These are phyloP conservation scores for Phoenicopterus ruber DNA, from an alignment of 2,113 vertebrate genomes.

Conservation along the genomic window DNA sequence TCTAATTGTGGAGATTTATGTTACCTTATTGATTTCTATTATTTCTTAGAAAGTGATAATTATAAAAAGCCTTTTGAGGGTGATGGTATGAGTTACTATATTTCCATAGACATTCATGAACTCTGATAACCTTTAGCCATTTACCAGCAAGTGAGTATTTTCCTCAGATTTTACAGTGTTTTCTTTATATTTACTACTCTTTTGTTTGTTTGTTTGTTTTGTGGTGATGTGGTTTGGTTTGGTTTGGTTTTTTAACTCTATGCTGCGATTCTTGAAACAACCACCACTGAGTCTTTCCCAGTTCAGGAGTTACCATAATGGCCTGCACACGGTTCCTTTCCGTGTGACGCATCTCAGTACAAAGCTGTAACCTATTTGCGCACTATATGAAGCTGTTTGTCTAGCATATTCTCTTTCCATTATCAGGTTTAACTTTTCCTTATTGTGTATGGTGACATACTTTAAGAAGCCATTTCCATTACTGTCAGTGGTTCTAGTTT, in stretches of 20 bases:
- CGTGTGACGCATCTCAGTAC: neutral
- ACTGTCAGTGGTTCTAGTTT: neutral
- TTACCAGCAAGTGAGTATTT: neutral
- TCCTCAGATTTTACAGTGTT: neutral
- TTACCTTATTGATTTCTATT: neutral
- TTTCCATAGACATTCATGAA: neutral
- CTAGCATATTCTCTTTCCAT: neutral
- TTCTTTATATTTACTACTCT: neutral
- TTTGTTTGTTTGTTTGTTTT: neutral
- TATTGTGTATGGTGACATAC: neutral
- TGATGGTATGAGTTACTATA: neutral
- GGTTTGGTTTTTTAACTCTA: neutral
- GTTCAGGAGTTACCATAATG: neutral
- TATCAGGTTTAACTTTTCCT: neutral
- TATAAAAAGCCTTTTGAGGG: neutral
- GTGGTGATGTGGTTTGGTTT: neutral
- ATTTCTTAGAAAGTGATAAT: neutral
- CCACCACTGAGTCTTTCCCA: neutral
- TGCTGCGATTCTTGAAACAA: conserved; percentile 20
- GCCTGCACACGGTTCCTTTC: neutral
- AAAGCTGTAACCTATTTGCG: neutral
- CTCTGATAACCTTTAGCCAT: neutral
- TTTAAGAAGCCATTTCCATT: conserved; percentile 24
- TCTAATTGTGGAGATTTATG: neutral
- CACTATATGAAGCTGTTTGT: neutral